These are phyloP conservation scores for Eunapius fragilis DNA, from an alignment of 37 sponge, comb jelly and placozoan genomes.

Conservation along the genomic window DNA sequence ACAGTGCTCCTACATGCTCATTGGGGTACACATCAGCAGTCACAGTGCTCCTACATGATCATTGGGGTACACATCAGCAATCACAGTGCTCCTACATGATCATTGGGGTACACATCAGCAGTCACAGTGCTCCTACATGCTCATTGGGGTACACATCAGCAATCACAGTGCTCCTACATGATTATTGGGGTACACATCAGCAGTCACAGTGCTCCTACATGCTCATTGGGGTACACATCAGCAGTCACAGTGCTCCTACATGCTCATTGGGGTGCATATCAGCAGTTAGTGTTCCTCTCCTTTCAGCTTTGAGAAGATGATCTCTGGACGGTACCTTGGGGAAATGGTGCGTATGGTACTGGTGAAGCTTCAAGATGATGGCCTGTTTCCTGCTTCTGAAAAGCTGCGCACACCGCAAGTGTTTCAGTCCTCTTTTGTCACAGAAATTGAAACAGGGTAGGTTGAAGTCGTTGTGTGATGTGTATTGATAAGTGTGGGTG, in stretches of 20 bases:
- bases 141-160: too few species aligned
- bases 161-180: too few species aligned
- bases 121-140: too few species aligned
- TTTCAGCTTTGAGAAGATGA: constrained; percentile 97
- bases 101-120: too few species aligned
- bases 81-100: too few species aligned
- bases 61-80: too few species aligned
- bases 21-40: too few species aligned
- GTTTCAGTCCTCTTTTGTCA: constrained; percentile 67
- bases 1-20: too few species aligned
- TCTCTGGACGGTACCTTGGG: constrained; percentile 97
- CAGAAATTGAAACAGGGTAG: constrained; percentile 66
- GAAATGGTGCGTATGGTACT: constrained; percentile 82
- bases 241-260: not conserved
- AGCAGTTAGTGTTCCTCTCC: not conserved
- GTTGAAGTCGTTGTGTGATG: not conserved
- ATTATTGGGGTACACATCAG: too few species aligned
- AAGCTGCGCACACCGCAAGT: constrained; percentile 52
- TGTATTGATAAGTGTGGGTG: not conserved
- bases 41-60: too few species aligned
- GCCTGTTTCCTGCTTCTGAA: constrained; percentile 62
- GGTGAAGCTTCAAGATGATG: constrained; percentile 48
- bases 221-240: too few species aligned
- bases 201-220: too few species aligned
- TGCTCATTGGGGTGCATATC: not conserved